A percentile compares a stretch with the other conserved stretches of the same genome.
Conservation (phyloP, 2,797 vertebrate genomes). For the Tinamus major region DNA sequence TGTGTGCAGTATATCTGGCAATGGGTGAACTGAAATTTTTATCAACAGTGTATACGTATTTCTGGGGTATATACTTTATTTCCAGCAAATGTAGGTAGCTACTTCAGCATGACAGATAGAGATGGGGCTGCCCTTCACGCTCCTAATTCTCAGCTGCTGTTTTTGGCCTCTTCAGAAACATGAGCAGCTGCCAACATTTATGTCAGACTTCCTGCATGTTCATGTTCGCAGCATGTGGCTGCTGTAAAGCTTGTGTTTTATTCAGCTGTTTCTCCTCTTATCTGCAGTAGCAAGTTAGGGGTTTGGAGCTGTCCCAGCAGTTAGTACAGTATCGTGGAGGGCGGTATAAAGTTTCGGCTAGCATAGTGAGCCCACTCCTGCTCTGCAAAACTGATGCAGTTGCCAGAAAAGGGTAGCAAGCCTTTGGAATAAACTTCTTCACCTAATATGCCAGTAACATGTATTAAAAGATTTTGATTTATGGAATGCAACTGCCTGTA, state of each 20-base stretch:
- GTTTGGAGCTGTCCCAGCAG: neutral
- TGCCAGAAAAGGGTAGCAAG: neutral
- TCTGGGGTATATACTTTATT: neutral
- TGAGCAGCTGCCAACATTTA: slow-evolving; percentile 1
- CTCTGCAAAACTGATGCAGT: neutral
- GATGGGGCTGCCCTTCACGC: neutral
- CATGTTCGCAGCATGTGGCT: neutral
- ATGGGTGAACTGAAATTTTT: neutral
- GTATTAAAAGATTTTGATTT: neutral
- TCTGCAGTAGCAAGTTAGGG: neutral
- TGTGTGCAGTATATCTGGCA: fast-evolving
- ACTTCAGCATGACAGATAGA: neutral
- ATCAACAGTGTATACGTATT: neutral
- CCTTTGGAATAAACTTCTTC: neutral
- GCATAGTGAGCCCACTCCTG: neutral
- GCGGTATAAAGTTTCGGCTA: neutral
- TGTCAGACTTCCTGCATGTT: neutral
- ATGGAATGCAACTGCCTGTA: neutral
- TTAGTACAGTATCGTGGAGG: neutral
- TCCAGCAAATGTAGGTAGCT: neutral
- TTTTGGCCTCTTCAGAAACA: neutral
- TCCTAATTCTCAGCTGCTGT: slow-evolving; percentile 49
- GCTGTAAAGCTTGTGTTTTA: neutral
- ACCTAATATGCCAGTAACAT: neutral
- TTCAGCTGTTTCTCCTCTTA: neutral